Evolutionary conservation across 2,797 vertebrate genomes (phyloP).

Genomic region (Thalassophryne amazonica): DNA sequence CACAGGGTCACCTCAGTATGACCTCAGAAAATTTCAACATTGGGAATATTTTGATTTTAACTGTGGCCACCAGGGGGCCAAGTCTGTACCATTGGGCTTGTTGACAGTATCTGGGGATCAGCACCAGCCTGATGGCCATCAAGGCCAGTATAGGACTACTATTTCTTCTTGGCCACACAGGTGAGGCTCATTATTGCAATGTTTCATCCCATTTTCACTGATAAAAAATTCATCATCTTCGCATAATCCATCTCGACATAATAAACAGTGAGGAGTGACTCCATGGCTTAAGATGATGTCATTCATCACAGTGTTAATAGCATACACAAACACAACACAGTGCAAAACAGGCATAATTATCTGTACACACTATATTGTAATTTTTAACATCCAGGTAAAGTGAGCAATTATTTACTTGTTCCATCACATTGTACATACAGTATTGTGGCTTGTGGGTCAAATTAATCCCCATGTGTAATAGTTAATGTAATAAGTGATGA

Average conservation of each 20-base stretch:
- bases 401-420: neutral
- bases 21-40: too few species aligned
- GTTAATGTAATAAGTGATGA: neutral
- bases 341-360: neutral
- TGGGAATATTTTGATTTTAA: too few species aligned
- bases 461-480: neutral
- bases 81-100: too few species aligned
- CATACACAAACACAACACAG: neutral
- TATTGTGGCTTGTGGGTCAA: neutral
- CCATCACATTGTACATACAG: neutral
- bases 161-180: too few species aligned
- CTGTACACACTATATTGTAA: neutral
- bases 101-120: too few species aligned
- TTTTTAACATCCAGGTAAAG: neutral
- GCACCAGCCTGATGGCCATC: too few species aligned
- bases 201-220: too few species aligned
- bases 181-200: too few species aligned
- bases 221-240: slow-evolving; percentile 2
- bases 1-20: too few species aligned
- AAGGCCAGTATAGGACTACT: too few species aligned
- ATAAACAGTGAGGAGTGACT: neutral
- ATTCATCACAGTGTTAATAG: neutral
- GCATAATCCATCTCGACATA: neutral
- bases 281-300: neutral
- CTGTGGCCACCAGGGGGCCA: too few species aligned